These are phyloP conservation scores for Galerucella nymphaeae DNA, from an alignment of 2,888 invertebrate genomes.

Conservation along the genomic window DNA sequence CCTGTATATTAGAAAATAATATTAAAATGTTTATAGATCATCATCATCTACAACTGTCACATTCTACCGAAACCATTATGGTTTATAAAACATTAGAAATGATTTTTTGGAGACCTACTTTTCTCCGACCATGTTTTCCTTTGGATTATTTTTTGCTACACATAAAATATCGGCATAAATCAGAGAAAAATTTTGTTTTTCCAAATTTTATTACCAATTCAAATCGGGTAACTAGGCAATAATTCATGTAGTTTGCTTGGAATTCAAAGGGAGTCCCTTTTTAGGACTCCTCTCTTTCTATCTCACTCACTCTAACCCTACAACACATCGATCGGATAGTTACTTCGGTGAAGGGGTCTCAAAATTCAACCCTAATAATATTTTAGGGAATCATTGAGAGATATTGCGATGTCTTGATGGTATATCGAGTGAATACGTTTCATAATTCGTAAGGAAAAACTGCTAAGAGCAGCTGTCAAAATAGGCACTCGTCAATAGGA, in stretches of 20 bases:
- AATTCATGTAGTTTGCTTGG: slow-evolving; percentile 57
- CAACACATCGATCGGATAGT: slow-evolving; percentile 31
- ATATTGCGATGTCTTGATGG: slow-evolving; percentile 19
- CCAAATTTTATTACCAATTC: slow-evolving; percentile 62
- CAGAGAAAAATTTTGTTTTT: slow-evolving; percentile 58
- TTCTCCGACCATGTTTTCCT: slow-evolving; percentile 12
- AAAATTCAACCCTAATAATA: slow-evolving; percentile 28
- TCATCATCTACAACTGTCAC: too few species aligned
- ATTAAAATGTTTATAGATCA: too few species aligned
- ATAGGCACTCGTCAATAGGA: too few species aligned
- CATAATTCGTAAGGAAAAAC: too few species aligned
- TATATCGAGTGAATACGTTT: background rate
- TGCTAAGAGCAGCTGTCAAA: too few species aligned
- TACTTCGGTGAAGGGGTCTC: slow-evolving; percentile 21
- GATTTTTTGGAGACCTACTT: background rate
- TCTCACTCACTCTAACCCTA: slow-evolving; percentile 20
- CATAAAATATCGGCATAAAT: slow-evolving; percentile 57
- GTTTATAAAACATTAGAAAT: too few species aligned
- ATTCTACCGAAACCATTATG: too few species aligned
- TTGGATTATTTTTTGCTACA: slow-evolving; percentile 56
- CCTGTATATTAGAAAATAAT: background rate
- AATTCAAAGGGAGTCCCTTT: slow-evolving; percentile 53
- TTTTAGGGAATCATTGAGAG: slow-evolving; percentile 20
- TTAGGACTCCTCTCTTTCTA: background rate
- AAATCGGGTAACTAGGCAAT: slow-evolving; percentile 59